Conservation (phyloP, 2,888 invertebrate species). For the Lasioglossum figueresi region DNA sequence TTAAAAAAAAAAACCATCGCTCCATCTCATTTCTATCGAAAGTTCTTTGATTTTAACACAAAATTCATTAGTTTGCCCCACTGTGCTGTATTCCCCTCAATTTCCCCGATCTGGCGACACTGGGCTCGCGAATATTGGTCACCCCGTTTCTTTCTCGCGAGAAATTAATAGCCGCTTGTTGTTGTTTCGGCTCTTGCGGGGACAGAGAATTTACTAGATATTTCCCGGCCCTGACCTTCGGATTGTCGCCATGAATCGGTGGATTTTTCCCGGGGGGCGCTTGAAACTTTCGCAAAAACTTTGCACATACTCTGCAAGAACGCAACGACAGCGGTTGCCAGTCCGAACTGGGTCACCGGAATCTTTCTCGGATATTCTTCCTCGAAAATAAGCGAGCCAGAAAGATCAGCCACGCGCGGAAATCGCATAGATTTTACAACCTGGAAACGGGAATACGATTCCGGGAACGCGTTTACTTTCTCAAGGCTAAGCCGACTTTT, state of each 20-base stretch:
- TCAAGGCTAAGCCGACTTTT: background rate
- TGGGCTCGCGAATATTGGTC: too few species aligned
- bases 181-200: background rate
- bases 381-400: constrained; percentile 25
- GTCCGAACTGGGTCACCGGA: constrained; percentile 59
- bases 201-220: constrained; percentile 51
- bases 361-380: constrained; percentile 31
- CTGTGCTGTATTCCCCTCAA: too few species aligned
- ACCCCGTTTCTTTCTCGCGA: too few species aligned
- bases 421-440: background rate
- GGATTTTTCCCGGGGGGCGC: constrained; percentile 24
- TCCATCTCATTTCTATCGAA: too few species aligned
- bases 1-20: too few species aligned
- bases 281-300: constrained; percentile 55
- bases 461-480: background rate
- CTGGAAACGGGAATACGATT: background rate
- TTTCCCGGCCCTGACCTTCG: constrained; percentile 67
- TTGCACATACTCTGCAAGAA: constrained; percentile 8
- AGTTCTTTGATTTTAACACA: too few species aligned
- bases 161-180: constrained; percentile 12
- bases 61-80: too few species aligned
- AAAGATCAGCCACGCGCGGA: background rate
- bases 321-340: constrained; percentile 29
- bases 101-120: too few species aligned
- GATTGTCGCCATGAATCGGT: constrained; percentile 6